Evolutionary conservation across 2,797 vertebrate species (phyloP), one percentile per base, ranked within the genome.

Genomic region (Peromyscus nudipes): DNA sequence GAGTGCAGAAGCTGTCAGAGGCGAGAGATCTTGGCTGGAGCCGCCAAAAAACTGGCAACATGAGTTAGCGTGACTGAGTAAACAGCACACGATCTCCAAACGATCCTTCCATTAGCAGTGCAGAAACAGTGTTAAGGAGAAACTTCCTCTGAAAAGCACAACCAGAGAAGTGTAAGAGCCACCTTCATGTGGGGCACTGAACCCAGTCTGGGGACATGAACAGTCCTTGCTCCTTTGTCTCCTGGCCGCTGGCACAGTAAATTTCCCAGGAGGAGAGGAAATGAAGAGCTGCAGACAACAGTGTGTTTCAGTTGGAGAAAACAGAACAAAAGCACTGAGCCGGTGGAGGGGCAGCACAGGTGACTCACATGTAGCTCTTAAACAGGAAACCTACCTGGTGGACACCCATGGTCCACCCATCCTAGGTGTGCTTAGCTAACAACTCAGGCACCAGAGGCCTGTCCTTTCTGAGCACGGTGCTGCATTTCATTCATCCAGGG

Each of bases 21-120:
- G 99, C 98, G 99, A 99, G 98, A 98, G 98, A 97, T 98, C 98
- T 99, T 99, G 99, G 99, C 99, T 99, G 99, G 73, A 98, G 98
- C 98, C 99, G 99, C 99, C 99, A 99, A 99, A 99, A 98, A 99
- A 99, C 99, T 99, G 99, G 99, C 99, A 99, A 98, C 98, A 99
- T 97, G 98, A 98, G 99, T 99, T 99, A 99, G 98, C 96, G 96
- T 98, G 98, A 98, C 98, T 97, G 99, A 99, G 98, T 98, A 98
- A 99, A 98, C 98, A 98, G 98, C 98, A 98, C 98, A 98, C 98
- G 96, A 95, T 98, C 98, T 98, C 98, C 98, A 98, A 99, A 98
- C 98, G 98, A 98, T 98, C 98, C 98, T 98, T 98, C 98, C 97
- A 96, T 89, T 95, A 95, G 86, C 95, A 86, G 92, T 43, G 86